Evolutionary conservation across 2,113 vertebrate genomes (phyloP).

Genomic region (Pygathrix nemaeus): DNA sequence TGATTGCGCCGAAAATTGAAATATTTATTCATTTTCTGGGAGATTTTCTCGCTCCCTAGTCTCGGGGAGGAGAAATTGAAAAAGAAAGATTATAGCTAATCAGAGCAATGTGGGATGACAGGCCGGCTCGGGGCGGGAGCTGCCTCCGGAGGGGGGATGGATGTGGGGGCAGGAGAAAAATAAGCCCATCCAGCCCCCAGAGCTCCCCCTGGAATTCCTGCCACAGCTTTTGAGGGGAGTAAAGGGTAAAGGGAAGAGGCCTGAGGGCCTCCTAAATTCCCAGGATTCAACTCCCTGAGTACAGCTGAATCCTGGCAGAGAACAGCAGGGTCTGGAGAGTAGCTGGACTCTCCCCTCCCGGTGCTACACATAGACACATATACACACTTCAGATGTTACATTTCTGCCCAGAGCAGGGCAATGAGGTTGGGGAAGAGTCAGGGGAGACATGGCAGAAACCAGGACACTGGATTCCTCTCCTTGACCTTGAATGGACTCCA

Average conservation of each 20-base stretch:
- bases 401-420: not conserved
- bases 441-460: not conserved
- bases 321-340: not conserved
- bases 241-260: not conserved
- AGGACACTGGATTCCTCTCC: not conserved
- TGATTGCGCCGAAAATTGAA: slow-evolving; percentile 84
- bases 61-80: slow-evolving; percentile 72
- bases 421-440: not conserved
- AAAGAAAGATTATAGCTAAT: slow-evolving; percentile 71
- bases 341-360: not conserved
- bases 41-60: slow-evolving; percentile 74
- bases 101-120: slow-evolving; percentile 68
- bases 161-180: not conserved
- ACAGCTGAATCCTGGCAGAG: not conserved
- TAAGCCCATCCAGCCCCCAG: not conserved
- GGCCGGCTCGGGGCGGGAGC: slow-evolving; percentile 55
- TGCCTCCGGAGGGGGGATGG: not conserved
- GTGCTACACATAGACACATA: not conserved
- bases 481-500: not conserved
- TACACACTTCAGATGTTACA: not conserved
- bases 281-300: not conserved
- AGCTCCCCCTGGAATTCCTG: not conserved
- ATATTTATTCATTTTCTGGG: slow-evolving; percentile 87
- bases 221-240: not conserved
- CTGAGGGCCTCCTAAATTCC: not conserved